phyloP scores from a whole-genome alignment of 2,113 vertebrate species.

The Cygnus buccinator region DNA sequence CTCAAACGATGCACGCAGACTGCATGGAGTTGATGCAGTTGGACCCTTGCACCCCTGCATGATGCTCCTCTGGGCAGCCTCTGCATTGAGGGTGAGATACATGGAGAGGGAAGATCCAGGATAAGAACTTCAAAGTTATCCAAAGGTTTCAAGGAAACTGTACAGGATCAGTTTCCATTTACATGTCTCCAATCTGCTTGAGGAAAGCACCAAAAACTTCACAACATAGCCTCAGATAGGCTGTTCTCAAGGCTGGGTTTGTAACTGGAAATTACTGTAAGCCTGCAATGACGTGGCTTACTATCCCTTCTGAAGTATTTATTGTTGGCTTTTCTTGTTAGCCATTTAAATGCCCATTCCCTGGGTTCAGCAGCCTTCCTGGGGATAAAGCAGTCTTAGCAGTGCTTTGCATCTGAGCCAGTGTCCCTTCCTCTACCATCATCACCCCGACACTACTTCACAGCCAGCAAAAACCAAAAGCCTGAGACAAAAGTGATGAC shows the following conservation, averaged over 20 bases:
- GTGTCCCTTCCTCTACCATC: neutral
- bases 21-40: neutral
- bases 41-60: neutral
- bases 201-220: neutral
- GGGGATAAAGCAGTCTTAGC: neutral
- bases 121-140: neutral
- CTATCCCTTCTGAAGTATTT: neutral
- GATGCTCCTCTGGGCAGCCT: neutral
- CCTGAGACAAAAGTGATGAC: neutral
- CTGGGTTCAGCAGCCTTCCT: neutral
- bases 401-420: neutral
- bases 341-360: neutral
- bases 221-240: fast-evolving
- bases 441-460: neutral
- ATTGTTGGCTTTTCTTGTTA: neutral
- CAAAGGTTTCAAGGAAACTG: neutral
- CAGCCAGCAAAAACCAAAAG: neutral
- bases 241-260: neutral
- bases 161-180: neutral
- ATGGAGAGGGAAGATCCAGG: neutral
- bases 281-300: neutral
- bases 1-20: neutral
- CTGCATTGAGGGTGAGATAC: neutral
- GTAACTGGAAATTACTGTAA: neutral
- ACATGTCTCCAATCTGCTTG: neutral